Conservation (phyloP, 2,113 vertebrate species). For the Marmota flaviventris region DNA sequence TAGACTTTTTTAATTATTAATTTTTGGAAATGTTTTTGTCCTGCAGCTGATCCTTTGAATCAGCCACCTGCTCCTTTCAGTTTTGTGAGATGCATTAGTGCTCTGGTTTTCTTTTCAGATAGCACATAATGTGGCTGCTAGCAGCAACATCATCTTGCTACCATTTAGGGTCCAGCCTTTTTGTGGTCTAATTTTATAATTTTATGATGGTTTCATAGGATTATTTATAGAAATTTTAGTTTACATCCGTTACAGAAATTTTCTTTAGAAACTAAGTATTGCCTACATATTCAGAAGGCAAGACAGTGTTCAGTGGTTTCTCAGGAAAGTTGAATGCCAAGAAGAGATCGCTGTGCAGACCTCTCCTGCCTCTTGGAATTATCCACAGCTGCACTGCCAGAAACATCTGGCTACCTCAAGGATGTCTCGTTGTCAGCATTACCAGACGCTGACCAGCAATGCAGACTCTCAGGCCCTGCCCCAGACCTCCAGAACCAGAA, state of each 20-base stretch:
- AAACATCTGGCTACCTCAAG: fast-evolving
- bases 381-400: fast-evolving
- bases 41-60: background rate
- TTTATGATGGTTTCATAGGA: background rate
- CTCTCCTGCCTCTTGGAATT: background rate
- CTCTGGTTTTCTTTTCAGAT: background rate
- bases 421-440: background rate
- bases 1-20: background rate
- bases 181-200: background rate
- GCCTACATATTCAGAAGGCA: background rate
- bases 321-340: background rate
- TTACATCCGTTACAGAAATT: background rate
- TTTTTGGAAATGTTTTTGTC: background rate
- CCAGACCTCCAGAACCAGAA: background rate
- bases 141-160: too few relatives aligned
- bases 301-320: background rate
- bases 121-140: fast-evolving
- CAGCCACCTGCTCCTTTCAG: background rate
- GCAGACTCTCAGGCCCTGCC: background rate
- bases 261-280: background rate
- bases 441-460: background rate
- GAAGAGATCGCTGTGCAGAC: background rate
- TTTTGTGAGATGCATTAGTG: fast-evolving
- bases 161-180: background rate
- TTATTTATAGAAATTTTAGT: too few relatives aligned